Base-by-base conservation (phyloP, 2,113 vertebrate species). In the Hippocampus abdominalis region DNA sequence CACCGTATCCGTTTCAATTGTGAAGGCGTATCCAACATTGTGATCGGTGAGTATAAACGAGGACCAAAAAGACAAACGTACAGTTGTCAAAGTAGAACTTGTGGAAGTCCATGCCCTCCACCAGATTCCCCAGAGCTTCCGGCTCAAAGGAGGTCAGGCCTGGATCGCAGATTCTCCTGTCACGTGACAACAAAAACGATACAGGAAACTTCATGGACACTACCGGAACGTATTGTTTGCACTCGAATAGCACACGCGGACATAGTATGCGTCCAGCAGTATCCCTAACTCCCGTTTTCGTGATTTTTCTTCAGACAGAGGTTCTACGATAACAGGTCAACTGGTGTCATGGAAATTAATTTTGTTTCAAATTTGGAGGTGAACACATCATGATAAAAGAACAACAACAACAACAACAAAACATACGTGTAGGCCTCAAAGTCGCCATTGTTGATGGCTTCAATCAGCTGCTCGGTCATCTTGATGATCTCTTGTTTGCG, bases 61-160 rank as follows among this genome's bases (percentile, higher is more conserved):
- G 16, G 0, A 27, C 11, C 56, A n/a, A 20, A 21, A 54, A 9
- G 1, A 69, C 4, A 23, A 27, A 73, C 96, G 93, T 89, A 98
- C 97, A 91, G 89, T 98, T 98, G 76, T 99, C 97, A 89, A 99
- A 99, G 93, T 99, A 99, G 93, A 99, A 99, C 87, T 98, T 98
- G 92, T 99, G 97, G 79, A 99, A 99, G 89, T 99, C 97, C 96
- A 99, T 98, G 73, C 97, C 97, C 86, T 99, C 97, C 80, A 99
- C 97, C 68, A 99, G 93, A 90, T 99, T 99, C 63, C 97, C 97
- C 27, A 99, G 93, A 59, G 97, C 96, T 89, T 98, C 97, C 1
- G 97, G 97, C 87, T 99, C 97, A 92, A 99, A 99, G 11, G 97
- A 98, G 66, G 97, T 99, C 83, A 99, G 92, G 70, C 97, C 96